Base-by-base conservation (phyloP, 1,140 invertebrate genomes). In the Caligus rogercresseyi region DNA sequence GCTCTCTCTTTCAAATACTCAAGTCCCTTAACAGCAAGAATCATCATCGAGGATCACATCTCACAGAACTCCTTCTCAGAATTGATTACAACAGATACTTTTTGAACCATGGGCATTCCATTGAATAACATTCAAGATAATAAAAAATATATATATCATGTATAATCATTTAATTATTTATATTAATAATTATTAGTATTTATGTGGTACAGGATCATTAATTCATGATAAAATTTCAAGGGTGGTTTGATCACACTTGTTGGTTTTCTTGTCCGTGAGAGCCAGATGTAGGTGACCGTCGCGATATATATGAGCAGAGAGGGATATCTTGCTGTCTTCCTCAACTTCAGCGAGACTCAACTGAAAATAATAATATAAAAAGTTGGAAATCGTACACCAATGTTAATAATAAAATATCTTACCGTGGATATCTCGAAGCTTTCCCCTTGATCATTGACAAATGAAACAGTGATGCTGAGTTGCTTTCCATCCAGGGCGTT, bases 61-160 rank as follows among this genome's bases (percentile, higher is more conserved):
- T 62, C 1, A 21, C 60, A 1, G 16, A 62, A 54, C 31, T 62
- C 1, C 52, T 62, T 15, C 16, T 62, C 1, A 52, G 60, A 43
- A 54, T 62, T 20, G 60, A 62, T 54, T 62, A 31, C 60, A 62
- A 62, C 43, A 1, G 60, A 11, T 62, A 20, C 25, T 62, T 62
- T 25, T 52, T 26, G 18, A 60, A 25, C 21, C 20, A 26, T 60
- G 57, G 57, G 16, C 57, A 60, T 25, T 43, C 31, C n/a, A 7
- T 43, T n/a, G 31, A 43, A 43, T 43, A n/a, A 43, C 31, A 43
- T 11, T 43, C 31, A 43, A 43, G n/a, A 43, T 43, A 43, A 7
- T 11, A 43, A 11, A 11, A 43, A 43, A 7, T 43, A 11, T 11
- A 11, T 43, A 43, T n/a, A 43, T 43, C n/a, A 43, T 7, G 7